Percentiles rank a stretch among this genome's conserved stretches.
Conservation (phyloP, 2,113 vertebrate species). For the Plecturocebus donacophilus region DNA sequence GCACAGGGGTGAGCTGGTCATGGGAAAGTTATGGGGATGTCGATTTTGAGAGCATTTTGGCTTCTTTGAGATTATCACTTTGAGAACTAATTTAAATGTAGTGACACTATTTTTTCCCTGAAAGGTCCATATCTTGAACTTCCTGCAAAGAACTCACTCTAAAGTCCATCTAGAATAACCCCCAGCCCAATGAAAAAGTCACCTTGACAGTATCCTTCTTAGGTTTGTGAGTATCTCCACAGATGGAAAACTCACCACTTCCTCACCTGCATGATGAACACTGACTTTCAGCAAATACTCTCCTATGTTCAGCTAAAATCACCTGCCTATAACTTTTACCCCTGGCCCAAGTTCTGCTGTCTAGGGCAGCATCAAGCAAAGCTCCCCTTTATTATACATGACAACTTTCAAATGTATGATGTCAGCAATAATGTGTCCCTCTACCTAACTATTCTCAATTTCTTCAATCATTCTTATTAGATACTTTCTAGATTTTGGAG, state of each 20-base stretch:
- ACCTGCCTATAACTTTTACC: neutral
- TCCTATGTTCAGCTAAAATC: conserved; percentile 26
- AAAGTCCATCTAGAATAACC: neutral
- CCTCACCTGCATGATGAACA: neutral
- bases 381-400: neutral
- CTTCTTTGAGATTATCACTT: neutral
- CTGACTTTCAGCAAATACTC: conserved; percentile 23
- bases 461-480: neutral
- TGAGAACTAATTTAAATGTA: conserved; percentile 28
- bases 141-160: neutral
- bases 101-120: neutral
- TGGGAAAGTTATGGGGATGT: neutral
- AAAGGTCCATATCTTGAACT: neutral
- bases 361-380: neutral
- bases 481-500: neutral
- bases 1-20: neutral
- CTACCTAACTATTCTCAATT: neutral
- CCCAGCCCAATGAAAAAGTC: neutral
- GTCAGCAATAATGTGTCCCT: neutral
- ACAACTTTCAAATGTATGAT: neutral
- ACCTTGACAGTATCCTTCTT: neutral
- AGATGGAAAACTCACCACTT: neutral
- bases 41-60: neutral
- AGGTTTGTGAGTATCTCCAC: neutral
- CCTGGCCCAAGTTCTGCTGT: neutral